phyloP scores from a whole-genome alignment of 64 coral and sea anemone species.

The Pocillopora verrucosa region DNA sequence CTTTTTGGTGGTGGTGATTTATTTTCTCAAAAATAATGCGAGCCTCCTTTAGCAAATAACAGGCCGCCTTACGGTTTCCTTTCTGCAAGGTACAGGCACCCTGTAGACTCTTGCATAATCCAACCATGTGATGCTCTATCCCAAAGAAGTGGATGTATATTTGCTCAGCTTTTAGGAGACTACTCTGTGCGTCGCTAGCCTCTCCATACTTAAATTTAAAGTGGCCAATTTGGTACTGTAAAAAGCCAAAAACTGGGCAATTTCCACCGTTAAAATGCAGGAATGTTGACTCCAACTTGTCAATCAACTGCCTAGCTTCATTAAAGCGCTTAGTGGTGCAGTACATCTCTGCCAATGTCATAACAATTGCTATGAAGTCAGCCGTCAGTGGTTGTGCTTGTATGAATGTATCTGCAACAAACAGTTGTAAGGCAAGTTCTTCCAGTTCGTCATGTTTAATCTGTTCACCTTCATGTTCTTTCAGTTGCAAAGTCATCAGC shows the following conservation, averaged over 20 bases:
- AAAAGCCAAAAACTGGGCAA: neutral
- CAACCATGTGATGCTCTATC: neutral
- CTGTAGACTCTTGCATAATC: slow-evolving; percentile 1
- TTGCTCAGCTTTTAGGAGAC: neutral
- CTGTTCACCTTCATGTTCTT: neutral
- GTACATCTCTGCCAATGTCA: neutral
- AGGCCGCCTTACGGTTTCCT: neutral
- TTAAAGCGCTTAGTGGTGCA: neutral
- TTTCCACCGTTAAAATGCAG: neutral
- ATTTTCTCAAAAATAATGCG: neutral
- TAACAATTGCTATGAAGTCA: neutral
- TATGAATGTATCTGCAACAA: neutral
- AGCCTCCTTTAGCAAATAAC: neutral
- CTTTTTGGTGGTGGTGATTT: neutral
- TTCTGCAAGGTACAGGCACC: neutral
- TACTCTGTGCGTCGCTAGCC: neutral
- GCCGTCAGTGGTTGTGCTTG: neutral
- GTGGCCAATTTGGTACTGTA: slow-evolving; percentile 12
- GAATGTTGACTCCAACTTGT: neutral
- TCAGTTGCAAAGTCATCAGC: slow-evolving; percentile 12
- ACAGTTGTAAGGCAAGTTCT: neutral
- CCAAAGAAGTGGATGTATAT: neutral
- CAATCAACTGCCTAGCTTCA: neutral
- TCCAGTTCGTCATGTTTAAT: neutral
- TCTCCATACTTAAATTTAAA: neutral